Percentiles rank a stretch among this genome's conserved stretches.
Conservation (phyloP, 2,888 invertebrate species). For the Chymomyza fuscimana region DNA sequence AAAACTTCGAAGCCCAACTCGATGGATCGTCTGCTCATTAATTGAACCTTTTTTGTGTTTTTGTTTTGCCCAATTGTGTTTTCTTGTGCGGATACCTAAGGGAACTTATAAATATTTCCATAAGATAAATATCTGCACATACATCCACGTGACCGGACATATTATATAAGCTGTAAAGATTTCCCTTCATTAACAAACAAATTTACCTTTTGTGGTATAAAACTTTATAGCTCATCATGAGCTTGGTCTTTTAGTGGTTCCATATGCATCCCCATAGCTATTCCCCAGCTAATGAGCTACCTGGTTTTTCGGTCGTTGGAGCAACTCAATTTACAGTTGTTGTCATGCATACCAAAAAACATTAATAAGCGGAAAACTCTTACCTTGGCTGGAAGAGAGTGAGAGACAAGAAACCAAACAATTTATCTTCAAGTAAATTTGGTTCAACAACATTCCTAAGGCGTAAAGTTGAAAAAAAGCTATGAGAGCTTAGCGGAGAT, state of each 20-base stretch:
- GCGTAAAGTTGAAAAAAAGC: constrained; percentile 34
- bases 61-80: too few species aligned
- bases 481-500: constrained; percentile 12
- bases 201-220: constrained; percentile 24
- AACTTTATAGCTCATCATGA: constrained; percentile 36
- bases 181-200: not conserved
- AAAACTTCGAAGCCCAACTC: too few species aligned
- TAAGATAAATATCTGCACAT: too few species aligned
- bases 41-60: too few species aligned
- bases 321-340: constrained; percentile 41
- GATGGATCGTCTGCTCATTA: too few species aligned
- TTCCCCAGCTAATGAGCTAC: not conserved
- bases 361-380: constrained; percentile 40
- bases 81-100: too few species aligned
- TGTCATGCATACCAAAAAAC: constrained; percentile 51
- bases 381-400: not conserved
- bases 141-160: not conserved
- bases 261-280: not conserved
- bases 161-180: not conserved
- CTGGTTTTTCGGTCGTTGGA: not conserved
- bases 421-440: constrained; percentile 46
- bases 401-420: constrained; percentile 32
- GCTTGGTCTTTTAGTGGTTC: constrained; percentile 9
- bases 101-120: too few species aligned
- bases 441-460: constrained; percentile 36